Evolutionary conservation across 2,113 vertebrate genomes (phyloP).

Genomic region (Triplophysa dalaica): DNA sequence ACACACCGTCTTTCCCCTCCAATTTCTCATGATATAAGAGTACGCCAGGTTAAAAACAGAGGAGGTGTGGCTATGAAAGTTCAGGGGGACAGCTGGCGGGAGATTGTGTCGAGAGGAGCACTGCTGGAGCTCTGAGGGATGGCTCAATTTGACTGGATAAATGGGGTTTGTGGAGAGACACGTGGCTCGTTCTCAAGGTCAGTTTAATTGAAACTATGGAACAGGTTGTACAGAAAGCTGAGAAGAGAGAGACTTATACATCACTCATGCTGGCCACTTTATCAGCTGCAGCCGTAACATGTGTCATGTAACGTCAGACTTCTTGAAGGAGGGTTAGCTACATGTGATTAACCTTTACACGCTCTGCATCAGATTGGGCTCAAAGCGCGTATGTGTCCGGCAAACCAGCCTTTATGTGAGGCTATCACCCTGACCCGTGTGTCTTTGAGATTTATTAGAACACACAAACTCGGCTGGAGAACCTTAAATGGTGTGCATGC

Average conservation of each 20-base stretch:
- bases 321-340: not conserved
- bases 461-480: not conserved
- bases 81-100: not conserved
- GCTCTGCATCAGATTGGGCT: constrained; percentile 45
- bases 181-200: constrained; percentile 43
- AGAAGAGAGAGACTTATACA: constrained; percentile 52
- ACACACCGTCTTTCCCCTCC: constrained; percentile 5
- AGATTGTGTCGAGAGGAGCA: constrained; percentile 12
- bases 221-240: constrained; percentile 24
- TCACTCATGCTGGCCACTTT: constrained; percentile 53
- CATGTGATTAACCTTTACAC: constrained; percentile 50
- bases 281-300: constrained; percentile 56
- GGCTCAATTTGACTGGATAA: constrained; percentile 38
- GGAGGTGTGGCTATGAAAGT: not conserved
- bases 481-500: not conserved
- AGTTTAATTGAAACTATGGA: constrained; percentile 52
- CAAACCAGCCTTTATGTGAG: constrained; percentile 49
- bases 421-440: constrained; percentile 48
- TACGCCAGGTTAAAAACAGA: not conserved
- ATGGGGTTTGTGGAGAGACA: constrained; percentile 31
- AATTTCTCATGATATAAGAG: not conserved
- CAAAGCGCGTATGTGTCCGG: constrained; percentile 32
- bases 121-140: constrained; percentile 47
- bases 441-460: constrained; percentile 14
- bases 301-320: constrained; percentile 52